Base-by-base conservation (phyloP, 2,888 invertebrate species). In the Pedicia rivosa region DNA sequence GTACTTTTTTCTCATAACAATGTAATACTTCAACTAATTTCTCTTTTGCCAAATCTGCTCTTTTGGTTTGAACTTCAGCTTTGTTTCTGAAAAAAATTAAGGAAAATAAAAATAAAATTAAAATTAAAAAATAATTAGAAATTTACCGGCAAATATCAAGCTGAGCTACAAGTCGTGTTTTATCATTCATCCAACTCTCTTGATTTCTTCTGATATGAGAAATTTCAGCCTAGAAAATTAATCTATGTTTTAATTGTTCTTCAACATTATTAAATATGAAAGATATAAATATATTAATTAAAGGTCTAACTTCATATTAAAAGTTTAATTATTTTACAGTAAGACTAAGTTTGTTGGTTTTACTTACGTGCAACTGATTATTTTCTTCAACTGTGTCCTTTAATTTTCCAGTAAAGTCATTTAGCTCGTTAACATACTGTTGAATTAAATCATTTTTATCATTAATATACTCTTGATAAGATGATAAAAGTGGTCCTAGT, bases 401-500 rank as follows among this genome's bases (percentile, higher is more conserved):
- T 2, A 79, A 65, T 50, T 74, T 74, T n/a, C 71, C 72, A 24
- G 78, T 75, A 36, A 82, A 78, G 13, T 64, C 63, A 42, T 76
- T 74, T 42, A 84, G 69, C 52, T 81, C 78, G 26, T 65, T 65
- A 47, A 76, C 77, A 44, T 81, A 83, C 45, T 74, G 73, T 13
- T 64, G 51, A 33, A 86, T 73, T 0, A 84, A 65, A 27, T 70
- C 69, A 39, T 79, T 77, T 51, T 84, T 84, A 47, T 86, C 84
- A 46, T 65, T 66, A 0, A 84, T 55, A 42, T 77, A 78, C 50
- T 83, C 82, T 55, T 82, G 78, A 49, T 83, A 86, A 0, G 83
- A 79, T 50, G 79, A 74, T 43, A 84, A 64, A 4, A 86, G 61
- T 0, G 84, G 84, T 0, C 67, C 69, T 57, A 65, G 30, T 42